phyloP scores from a whole-genome alignment of 2,888 invertebrate genomes.

The Campoplex capitator region DNA sequence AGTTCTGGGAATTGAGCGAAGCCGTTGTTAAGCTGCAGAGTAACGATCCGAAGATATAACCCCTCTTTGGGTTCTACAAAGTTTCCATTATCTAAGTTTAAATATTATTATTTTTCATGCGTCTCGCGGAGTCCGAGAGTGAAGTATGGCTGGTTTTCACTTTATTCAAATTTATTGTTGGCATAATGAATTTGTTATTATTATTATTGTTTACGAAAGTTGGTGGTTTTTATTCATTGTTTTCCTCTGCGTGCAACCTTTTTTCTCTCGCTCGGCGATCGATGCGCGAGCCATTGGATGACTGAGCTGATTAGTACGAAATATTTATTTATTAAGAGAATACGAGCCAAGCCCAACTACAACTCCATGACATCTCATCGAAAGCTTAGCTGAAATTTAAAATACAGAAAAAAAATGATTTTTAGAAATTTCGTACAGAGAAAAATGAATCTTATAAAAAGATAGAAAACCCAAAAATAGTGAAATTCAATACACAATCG shows the following conservation, averaged over 20 bases:
- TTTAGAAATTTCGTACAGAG: too few relatives aligned
- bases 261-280: too few relatives aligned
- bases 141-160: not conserved
- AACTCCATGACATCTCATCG: too few relatives aligned
- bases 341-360: too few relatives aligned
- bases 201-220: constrained; percentile 3
- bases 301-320: too few relatives aligned
- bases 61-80: constrained; percentile 3
- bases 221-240: not conserved
- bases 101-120: constrained; percentile 22
- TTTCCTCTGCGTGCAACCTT: not conserved
- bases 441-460: too few relatives aligned
- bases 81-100: constrained; percentile 6
- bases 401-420: too few relatives aligned
- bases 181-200: constrained; percentile 19
- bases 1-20: constrained; percentile 93
- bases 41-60: constrained; percentile 90
- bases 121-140: not conserved
- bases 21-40: constrained; percentile 89
- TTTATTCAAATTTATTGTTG: constrained; percentile 16
- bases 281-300: too few relatives aligned
- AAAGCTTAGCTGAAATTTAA: too few relatives aligned
- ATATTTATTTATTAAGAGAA: too few relatives aligned
- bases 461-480: too few relatives aligned
- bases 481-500: too few relatives aligned